phyloP scores from a whole-genome alignment of 2,888 invertebrate species.

The Pachydiplax longipennis region DNA sequence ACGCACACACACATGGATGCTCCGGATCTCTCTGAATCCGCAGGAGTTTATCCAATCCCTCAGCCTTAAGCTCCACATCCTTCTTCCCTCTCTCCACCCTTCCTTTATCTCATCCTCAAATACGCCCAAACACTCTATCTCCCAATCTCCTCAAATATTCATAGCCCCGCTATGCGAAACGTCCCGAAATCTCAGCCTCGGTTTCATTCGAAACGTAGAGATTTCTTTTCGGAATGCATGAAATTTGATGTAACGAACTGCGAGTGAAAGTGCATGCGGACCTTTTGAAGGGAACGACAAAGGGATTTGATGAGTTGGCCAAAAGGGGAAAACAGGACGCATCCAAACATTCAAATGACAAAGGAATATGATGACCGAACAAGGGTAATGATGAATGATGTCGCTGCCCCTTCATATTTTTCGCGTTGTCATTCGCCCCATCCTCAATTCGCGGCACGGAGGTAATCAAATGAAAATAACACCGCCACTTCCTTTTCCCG shows the following conservation, averaged over 20 bases:
- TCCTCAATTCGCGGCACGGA: too few relatives aligned
- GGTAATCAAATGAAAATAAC: too few relatives aligned
- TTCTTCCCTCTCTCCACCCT: not conserved
- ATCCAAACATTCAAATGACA: not conserved
- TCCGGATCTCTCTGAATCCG: not conserved
- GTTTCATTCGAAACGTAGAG: not conserved
- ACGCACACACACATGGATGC: not conserved
- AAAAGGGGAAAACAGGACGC: not conserved
- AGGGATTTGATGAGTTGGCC: not conserved
- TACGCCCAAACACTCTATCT: not conserved
- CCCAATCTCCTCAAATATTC: slow-evolving; percentile 22
- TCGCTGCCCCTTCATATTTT: not conserved
- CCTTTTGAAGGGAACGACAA: not conserved
- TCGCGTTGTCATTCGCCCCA: not conserved
- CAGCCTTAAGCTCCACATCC: not conserved
- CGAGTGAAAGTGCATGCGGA: not conserved
- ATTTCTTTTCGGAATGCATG: not conserved
- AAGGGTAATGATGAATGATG: not conserved
- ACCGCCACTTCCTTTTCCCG: too few relatives aligned
- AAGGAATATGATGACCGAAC: not conserved
- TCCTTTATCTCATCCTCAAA: slow-evolving; percentile 30
- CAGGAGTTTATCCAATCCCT: slow-evolving; percentile 39
- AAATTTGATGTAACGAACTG: not conserved
- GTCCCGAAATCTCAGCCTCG: not conserved
- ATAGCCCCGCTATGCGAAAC: not conserved